phyloP scores from a whole-genome alignment of 2,113 vertebrate genomes.

The Microcebus murinus region DNA sequence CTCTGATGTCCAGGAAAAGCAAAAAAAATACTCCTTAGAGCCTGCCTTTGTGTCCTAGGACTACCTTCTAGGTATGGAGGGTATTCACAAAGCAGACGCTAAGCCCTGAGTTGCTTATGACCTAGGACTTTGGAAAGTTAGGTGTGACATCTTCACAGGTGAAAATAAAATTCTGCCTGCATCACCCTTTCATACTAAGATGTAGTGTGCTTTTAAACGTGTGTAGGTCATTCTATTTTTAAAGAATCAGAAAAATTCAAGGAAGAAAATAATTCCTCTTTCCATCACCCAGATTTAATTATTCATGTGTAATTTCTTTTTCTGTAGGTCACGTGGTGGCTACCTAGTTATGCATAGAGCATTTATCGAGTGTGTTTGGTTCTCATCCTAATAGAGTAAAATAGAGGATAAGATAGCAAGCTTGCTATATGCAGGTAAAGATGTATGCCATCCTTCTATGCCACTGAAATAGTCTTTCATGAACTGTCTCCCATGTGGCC shows the following conservation, averaged over 20 bases:
- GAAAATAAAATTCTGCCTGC: constrained; percentile 11
- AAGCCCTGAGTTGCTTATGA: background rate
- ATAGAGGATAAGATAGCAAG: background rate
- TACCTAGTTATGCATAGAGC: background rate
- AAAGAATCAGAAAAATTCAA: background rate
- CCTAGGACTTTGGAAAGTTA: constrained; percentile 22
- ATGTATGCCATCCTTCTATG: background rate
- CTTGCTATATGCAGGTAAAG: background rate
- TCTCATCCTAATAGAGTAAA: constrained; percentile 10
- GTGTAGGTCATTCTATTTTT: background rate
- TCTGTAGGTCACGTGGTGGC: background rate
- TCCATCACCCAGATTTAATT: background rate
- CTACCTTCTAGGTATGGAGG: background rate
- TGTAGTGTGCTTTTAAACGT: background rate
- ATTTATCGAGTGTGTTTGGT: background rate
- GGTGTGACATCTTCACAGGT: background rate
- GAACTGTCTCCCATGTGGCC: background rate
- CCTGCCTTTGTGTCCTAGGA: background rate
- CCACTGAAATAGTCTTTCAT: background rate
- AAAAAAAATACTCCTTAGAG: background rate
- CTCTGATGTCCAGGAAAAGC: background rate
- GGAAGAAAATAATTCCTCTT: background rate
- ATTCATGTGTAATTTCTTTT: constrained; percentile 13
- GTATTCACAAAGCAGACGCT: background rate
- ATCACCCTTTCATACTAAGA: background rate